phyloP scores from a whole-genome alignment of 1,140 invertebrate species.

The Drosophila sechellia region DNA sequence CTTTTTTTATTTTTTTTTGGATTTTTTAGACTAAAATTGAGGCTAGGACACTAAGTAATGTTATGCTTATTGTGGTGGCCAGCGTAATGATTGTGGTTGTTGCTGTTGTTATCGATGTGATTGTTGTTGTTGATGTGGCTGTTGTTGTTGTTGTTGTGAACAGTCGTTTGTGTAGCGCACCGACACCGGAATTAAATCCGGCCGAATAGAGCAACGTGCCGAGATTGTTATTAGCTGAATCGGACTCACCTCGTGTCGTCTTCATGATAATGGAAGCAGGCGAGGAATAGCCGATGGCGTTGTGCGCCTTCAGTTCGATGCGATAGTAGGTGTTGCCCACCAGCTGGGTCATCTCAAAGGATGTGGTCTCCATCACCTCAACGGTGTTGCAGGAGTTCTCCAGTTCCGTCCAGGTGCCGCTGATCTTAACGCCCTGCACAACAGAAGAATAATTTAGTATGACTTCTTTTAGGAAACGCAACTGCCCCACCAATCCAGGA shows the following conservation, averaged over 20 bases:
- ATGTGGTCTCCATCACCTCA: conserved; percentile 87
- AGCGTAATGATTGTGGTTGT: conserved; percentile 78
- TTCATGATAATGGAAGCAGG: conserved; percentile 91
- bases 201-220: conserved; percentile 84
- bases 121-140: conserved; percentile 69
- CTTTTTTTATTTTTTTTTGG: conserved; percentile 5
- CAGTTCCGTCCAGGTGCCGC: conserved; percentile 87
- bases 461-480: background rate
- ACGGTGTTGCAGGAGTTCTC: conserved; percentile 86
- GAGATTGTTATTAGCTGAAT: conserved; percentile 85
- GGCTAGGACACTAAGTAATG: conserved; percentile 83
- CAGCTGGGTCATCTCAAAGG: conserved; percentile 88
- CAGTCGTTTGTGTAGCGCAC: conserved; percentile 82
- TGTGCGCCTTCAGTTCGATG: conserved; percentile 93
- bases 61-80: conserved; percentile 83
- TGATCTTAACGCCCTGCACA: conserved; percentile 86
- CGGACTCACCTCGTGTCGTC: conserved; percentile 92
- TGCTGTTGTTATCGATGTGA: conserved; percentile 67
- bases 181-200: conserved; percentile 80
- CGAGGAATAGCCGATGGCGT: conserved; percentile 91
- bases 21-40: conserved; percentile 79
- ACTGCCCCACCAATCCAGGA: too few relatives aligned
- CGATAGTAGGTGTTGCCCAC: conserved; percentile 91
- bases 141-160: conserved; percentile 69
- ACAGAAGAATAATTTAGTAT: background rate